These are phyloP conservation scores for Ophthalmolycus amberensis DNA, from an alignment of 2,113 vertebrate species.

Conservation along the genomic window DNA sequence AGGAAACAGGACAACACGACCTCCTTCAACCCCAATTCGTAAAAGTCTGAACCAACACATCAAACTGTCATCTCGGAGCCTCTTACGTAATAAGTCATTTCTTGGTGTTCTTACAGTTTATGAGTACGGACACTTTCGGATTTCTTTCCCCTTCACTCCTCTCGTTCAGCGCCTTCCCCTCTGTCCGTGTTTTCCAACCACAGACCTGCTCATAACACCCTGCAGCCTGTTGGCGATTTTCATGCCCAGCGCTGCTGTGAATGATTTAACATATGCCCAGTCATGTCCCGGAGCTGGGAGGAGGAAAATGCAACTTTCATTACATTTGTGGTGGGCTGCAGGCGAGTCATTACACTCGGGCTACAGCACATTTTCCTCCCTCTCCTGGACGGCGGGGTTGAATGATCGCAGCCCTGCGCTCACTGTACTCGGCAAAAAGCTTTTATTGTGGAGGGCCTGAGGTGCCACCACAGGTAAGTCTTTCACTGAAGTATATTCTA, in stretches of 20 bases:
- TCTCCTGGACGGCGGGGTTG: conserved; percentile 31
- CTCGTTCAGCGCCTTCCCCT: not conserved
- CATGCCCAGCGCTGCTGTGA: conserved; percentile 42
- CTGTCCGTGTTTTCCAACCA: conserved; percentile 32
- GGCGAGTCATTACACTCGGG: conserved; percentile 70
- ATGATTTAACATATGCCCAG: conserved; percentile 72
- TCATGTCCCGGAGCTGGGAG: conserved; percentile 52
- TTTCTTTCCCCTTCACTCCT: not conserved
- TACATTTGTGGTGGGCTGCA: conserved; percentile 63
- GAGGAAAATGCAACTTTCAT: conserved; percentile 60
- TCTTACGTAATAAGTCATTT: not conserved
- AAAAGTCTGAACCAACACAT: not conserved
- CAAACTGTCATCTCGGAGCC: not conserved
- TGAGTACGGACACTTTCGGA: not conserved
- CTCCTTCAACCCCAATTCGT: conserved; percentile 1
- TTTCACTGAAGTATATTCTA: conserved; percentile 29
- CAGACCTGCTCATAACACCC: conserved; percentile 41
- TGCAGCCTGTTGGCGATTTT: conserved; percentile 42
- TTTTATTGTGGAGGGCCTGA: conserved; percentile 31
- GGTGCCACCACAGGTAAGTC: conserved; percentile 32
- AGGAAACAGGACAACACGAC: not conserved
- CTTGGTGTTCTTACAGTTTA: conserved; percentile 6
- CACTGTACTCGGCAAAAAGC: conserved; percentile 50
- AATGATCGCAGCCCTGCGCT: conserved; percentile 38
- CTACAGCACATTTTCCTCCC: conserved; percentile 45